Percentiles rank a stretch among this genome's conserved stretches.
These are phyloP conservation scores for Dendropsophus ebraccatus DNA, from an alignment of 2,113 vertebrate species.

Conservation along the genomic window DNA sequence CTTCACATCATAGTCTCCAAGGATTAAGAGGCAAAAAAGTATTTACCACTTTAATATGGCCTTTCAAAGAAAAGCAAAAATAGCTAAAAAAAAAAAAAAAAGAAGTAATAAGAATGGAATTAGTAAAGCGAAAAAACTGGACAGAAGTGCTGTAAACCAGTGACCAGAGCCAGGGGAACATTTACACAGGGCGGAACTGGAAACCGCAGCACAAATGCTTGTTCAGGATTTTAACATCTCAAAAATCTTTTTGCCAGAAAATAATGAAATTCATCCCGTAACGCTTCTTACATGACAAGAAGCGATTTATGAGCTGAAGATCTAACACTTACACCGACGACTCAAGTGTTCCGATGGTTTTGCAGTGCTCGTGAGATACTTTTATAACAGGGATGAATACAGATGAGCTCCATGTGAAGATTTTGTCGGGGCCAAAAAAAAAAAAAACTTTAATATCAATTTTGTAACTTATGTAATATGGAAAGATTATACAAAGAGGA, in stretches of 20 bases:
- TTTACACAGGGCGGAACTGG: not conserved
- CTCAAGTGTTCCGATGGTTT: not conserved
- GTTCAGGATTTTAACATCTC: not conserved
- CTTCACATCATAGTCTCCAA: not conserved
- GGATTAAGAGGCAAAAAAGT: not conserved
- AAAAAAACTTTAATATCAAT: too few species aligned
- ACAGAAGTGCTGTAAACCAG: not conserved
- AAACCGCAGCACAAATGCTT: not conserved
- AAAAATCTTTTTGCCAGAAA: not conserved
- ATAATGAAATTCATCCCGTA: not conserved
- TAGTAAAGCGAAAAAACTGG: not conserved
- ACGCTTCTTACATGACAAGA: not conserved
- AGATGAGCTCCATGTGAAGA: not conserved
- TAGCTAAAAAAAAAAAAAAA: not conserved
- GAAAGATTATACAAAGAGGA: not conserved
- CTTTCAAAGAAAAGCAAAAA: not conserved
- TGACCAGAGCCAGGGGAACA: not conserved
- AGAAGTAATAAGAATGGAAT: not conserved
- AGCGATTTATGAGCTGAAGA: not conserved
- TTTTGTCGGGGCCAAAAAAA: not conserved
- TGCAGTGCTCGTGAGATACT: not conserved
- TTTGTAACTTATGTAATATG: not conserved
- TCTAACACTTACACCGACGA: not conserved
- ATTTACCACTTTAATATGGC: not conserved
- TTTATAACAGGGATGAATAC: not conserved